These are phyloP conservation scores for Pholis gunnellus DNA, from an alignment of 2,113 vertebrate species.

Conservation along the genomic window DNA sequence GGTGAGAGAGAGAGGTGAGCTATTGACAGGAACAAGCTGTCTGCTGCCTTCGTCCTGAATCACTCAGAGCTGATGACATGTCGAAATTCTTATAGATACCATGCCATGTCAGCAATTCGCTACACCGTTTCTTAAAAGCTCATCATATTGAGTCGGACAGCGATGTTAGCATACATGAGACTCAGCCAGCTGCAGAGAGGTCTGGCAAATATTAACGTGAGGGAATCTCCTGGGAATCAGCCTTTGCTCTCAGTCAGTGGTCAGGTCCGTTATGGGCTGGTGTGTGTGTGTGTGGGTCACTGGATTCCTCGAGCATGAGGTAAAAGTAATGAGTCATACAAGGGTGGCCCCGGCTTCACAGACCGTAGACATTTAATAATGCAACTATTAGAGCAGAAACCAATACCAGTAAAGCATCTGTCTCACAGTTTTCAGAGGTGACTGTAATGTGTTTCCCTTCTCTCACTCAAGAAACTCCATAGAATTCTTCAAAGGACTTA, in stretches of 20 bases:
- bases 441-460: slow-evolving; percentile 19
- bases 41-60: slow-evolving; percentile 57
- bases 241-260: slow-evolving; percentile 48
- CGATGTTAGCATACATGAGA: not conserved
- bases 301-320: slow-evolving; percentile 71
- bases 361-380: slow-evolving; percentile 46
- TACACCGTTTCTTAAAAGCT: slow-evolving; percentile 11
- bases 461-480: slow-evolving; percentile 8
- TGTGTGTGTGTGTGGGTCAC: slow-evolving; percentile 45
- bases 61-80: slow-evolving; percentile 60
- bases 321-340: slow-evolving; percentile 72
- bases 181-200: slow-evolving; percentile 21
- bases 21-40: slow-evolving; percentile 50
- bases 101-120: slow-evolving; percentile 56
- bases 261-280: slow-evolving; percentile 40
- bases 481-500: slow-evolving; percentile 24
- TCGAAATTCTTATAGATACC: slow-evolving; percentile 64
- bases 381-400: slow-evolving; percentile 35
- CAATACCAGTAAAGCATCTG: slow-evolving; percentile 8
- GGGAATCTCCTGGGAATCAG: slow-evolving; percentile 44
- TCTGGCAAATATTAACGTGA: slow-evolving; percentile 47
- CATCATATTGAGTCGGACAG: slow-evolving; percentile 38
- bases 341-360: slow-evolving; percentile 54
- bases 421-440: slow-evolving; percentile 15
- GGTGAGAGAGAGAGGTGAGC: slow-evolving; percentile 38